Percentiles rank a stretch among this genome's conserved stretches.
These are phyloP conservation scores for Girardia tigrina DNA, from an alignment of 2,888 invertebrate species.

Conservation along the genomic window DNA sequence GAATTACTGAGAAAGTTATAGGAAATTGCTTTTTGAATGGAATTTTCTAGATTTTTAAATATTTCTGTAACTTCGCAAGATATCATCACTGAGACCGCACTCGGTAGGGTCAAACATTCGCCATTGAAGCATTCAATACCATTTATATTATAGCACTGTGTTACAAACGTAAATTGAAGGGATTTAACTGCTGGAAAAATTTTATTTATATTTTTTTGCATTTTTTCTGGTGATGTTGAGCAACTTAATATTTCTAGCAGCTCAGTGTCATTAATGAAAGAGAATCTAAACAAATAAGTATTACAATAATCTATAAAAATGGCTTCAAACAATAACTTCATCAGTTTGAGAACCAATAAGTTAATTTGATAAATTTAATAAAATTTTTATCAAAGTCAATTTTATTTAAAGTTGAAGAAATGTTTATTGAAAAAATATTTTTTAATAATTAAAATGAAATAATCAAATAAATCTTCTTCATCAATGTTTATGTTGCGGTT, in stretches of 20 bases:
- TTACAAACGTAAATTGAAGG: background rate
- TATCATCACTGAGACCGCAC: background rate
- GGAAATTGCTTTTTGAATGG: background rate
- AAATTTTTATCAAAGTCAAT: too few species aligned
- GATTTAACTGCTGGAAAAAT: background rate
- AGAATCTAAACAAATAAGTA: too few species aligned
- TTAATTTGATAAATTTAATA: too few species aligned
- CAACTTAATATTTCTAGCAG: background rate
- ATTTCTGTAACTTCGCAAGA: background rate
- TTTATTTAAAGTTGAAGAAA: too few species aligned
- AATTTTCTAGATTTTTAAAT: background rate
- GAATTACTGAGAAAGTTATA: background rate
- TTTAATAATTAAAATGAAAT: too few species aligned
- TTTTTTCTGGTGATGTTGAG: background rate
- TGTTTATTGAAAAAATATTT: too few species aligned
- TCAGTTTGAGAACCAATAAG: too few species aligned
- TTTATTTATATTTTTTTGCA: background rate
- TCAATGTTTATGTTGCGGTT: too few species aligned
- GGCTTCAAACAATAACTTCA: too few species aligned
- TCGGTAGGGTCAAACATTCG: background rate
- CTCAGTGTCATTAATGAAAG: background rate
- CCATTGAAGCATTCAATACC: background rate
- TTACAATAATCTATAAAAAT: too few species aligned
- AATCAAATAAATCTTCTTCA: too few species aligned
- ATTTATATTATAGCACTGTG: background rate